These are phyloP conservation scores for Zaprionus inermis DNA, from an alignment of 1,140 invertebrate species.

Conservation along the genomic window DNA sequence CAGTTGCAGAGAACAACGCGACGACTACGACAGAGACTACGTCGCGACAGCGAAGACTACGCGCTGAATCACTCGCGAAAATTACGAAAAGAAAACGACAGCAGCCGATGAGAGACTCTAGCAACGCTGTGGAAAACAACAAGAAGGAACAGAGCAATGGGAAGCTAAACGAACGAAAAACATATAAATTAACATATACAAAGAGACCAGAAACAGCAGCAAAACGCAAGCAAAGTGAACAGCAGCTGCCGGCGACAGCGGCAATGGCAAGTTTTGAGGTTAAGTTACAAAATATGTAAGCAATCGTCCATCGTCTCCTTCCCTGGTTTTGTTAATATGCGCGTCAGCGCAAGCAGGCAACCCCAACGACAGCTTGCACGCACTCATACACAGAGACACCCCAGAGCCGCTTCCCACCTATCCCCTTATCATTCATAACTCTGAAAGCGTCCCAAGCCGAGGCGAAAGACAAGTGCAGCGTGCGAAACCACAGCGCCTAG, in stretches of 20 bases:
- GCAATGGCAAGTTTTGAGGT: constrained; percentile 66
- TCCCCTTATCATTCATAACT: constrained; percentile 1
- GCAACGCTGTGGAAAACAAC: constrained; percentile 6
- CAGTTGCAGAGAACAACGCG: constrained; percentile 56
- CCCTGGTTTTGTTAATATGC: constrained; percentile 68
- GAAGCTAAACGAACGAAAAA: constrained; percentile 54
- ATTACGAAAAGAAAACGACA: constrained; percentile 57
- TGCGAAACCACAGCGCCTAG: constrained; percentile 60
- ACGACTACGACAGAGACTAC: neutral
- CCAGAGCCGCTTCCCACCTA: constrained; percentile 16
- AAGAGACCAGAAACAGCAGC: constrained; percentile 34
- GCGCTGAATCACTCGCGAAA: constrained; percentile 72
- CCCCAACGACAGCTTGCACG: constrained; percentile 30
- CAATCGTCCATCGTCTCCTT: constrained; percentile 31
- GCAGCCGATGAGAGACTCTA: constrained; percentile 27
- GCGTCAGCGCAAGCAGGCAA: constrained; percentile 13
- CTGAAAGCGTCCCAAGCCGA: constrained; percentile 9
- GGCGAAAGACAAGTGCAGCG: constrained; percentile 65
- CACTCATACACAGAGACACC: constrained; percentile 8
- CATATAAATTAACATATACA: constrained; percentile 77
- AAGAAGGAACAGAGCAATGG: constrained; percentile 25
- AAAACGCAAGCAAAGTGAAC: constrained; percentile 46
- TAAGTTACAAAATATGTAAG: constrained; percentile 70
- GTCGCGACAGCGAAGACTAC: constrained; percentile 24
- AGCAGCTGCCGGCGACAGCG: constrained; percentile 5